Evolutionary conservation across 1,140 invertebrate genomes (phyloP), one percentile per base, ranked within the genome.

Genomic region (Drosophila sulfurigaster): DNA sequence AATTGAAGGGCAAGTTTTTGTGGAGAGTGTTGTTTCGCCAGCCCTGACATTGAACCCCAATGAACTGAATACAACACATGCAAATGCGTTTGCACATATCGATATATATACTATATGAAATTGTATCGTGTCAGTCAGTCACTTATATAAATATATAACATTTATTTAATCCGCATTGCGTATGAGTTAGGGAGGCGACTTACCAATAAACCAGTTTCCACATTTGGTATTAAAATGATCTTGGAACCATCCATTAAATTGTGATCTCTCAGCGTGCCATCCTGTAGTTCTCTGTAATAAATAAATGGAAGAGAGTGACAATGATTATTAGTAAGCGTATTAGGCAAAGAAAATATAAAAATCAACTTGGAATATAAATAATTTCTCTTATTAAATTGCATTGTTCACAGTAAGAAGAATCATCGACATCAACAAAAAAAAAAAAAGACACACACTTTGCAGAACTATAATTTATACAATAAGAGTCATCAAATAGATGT

Each of bases 141-240:
- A 3, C 3, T 4, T 25, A 41, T 30, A 51, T 48, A 63, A 13
- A 70, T 63, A 57, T 52, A 54, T 45, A 52, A 32, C 48, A 20
- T 25, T 25, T 4, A 45, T 35, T 54, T 15, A 63, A 70, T 59
- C 54, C 43, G 20, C 3, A 3, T 10, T 8, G 51, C 7, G 32
- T 54, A 54, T 28, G 25, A 30, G 20, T 52, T 25, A 25, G 20
- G 20, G 20, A 25, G 20, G 20, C 3, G 20, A 95, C 96, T 96
- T 94, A 98, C 98, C 96, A 98, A 94, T 82, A 98, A 94, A 93
- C 98, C 98, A 81, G 97, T 98, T 94, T 98, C 98, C 60, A 98
- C 97, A 93, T 96, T 98, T 57, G 98, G 98, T 88, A 98, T 94
- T 81, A 99, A 94, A 75, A 97, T 98, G 71, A 98, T 95, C 85